Percentiles rank a stretch among this genome's conserved stretches.
Conservation (phyloP, 2,888 invertebrate species). For the Lysandra coridon region DNA sequence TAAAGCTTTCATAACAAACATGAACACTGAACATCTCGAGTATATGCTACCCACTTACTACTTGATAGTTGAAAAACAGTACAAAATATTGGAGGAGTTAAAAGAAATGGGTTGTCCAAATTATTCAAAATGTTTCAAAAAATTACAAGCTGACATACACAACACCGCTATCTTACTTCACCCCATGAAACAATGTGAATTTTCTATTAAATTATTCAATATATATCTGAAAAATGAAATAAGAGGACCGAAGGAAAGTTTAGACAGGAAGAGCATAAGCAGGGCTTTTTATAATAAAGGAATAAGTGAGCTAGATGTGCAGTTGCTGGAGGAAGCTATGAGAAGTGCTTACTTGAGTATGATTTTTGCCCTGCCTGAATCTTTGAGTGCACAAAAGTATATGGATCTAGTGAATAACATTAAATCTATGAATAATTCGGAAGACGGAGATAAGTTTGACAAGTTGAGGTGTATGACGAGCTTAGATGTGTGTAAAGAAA, state of each 20-base stretch:
- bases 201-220: constrained; percentile 61
- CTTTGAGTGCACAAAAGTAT: constrained; percentile 55
- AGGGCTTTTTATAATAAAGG: constrained; percentile 67
- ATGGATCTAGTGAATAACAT: constrained; percentile 69
- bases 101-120: constrained; percentile 54
- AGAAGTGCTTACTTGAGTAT: constrained; percentile 61
- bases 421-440: constrained; percentile 56
- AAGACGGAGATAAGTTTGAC: constrained; percentile 42
- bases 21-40: constrained; percentile 46
- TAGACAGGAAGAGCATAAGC: constrained; percentile 57
- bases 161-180: constrained; percentile 64
- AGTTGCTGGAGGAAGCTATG: constrained; percentile 55
- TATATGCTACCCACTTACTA: constrained; percentile 46
- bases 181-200: constrained; percentile 53
- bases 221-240: constrained; percentile 60
- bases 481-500: constrained; percentile 50
- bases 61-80: constrained; percentile 51
- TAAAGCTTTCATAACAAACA: constrained; percentile 52
- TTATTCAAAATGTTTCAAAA: constrained; percentile 56
- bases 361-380: constrained; percentile 53
- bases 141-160: constrained; percentile 64
- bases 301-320: constrained; percentile 63
- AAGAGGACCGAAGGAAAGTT: constrained; percentile 42
- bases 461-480: constrained; percentile 48
- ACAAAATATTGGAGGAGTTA: constrained; percentile 52